These are phyloP conservation scores for Apodemia mormo DNA, from an alignment of 2,888 invertebrate species.

Conservation along the genomic window DNA sequence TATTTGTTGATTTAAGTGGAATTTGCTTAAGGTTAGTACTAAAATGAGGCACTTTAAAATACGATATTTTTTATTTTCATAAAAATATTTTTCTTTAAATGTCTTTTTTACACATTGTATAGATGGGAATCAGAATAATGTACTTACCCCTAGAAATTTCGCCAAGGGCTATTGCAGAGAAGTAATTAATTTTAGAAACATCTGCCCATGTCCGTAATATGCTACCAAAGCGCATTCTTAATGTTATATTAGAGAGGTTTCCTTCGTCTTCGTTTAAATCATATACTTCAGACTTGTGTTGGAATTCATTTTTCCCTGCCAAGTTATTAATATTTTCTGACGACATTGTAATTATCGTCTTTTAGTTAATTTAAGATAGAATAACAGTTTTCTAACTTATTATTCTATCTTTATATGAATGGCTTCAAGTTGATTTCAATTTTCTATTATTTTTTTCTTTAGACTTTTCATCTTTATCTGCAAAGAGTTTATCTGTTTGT, in stretches of 20 bases:
- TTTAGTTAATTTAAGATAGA: too few species aligned
- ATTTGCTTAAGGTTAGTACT: too few species aligned
- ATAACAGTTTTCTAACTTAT: too few species aligned
- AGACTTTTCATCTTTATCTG: too few species aligned
- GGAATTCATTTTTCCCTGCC: not conserved
- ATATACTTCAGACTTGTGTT: not conserved
- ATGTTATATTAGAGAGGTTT: constrained; percentile 26
- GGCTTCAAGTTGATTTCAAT: too few species aligned
- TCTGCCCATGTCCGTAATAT: constrained; percentile 51
- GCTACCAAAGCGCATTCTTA: constrained; percentile 45
- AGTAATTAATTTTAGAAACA: constrained; percentile 56
- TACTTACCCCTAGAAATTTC: constrained; percentile 44
- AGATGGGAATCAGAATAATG: not conserved
- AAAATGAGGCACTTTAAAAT: too few species aligned
- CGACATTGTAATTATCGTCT: not conserved
- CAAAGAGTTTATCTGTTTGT: too few species aligned
- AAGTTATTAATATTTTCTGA: not conserved
- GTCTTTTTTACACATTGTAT: not conserved
- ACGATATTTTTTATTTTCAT: too few species aligned
- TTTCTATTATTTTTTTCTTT: too few species aligned
- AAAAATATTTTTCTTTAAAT: too few species aligned
- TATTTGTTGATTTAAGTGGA: too few species aligned
- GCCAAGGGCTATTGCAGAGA: constrained; percentile 44
- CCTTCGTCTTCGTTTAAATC: not conserved
- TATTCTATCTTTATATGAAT: too few species aligned